Evolutionary conservation across 2,888 invertebrate species (phyloP).

Genomic region (Slavum lentiscoides): DNA sequence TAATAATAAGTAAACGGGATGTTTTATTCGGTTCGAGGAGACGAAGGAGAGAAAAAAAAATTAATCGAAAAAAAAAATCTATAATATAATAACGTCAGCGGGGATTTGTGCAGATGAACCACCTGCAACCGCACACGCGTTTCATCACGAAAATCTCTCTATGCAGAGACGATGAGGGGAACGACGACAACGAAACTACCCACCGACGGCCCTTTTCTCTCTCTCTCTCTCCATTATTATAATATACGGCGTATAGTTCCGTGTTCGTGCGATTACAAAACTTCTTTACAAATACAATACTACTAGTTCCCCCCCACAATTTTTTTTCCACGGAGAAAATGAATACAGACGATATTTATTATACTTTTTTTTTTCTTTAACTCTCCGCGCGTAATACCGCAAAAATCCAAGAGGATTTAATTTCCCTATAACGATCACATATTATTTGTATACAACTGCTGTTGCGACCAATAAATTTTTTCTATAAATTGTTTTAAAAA

Average conservation of each 20-base stretch:
- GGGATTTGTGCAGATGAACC: neutral
- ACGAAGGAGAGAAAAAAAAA: too few relatives aligned
- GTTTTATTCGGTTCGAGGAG: neutral
- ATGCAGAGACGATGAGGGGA: too few relatives aligned
- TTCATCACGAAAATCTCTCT: too few relatives aligned
- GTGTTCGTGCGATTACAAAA: constrained; percentile 35
- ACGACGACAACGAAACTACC: constrained; percentile 14
- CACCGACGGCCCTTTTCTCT: neutral
- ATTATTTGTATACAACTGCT: too few relatives aligned
- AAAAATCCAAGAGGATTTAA: too few relatives aligned
- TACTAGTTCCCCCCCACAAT: neutral
- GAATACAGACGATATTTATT: too few relatives aligned
- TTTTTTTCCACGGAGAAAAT: neutral
- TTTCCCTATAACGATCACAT: too few relatives aligned
- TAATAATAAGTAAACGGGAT: constrained; percentile 7
- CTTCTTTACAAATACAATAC: constrained; percentile 31
- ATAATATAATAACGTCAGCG: neutral
- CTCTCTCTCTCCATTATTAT: constrained; percentile 3
- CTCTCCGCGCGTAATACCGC: too few relatives aligned
- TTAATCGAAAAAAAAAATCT: too few relatives aligned
- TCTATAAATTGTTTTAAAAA: too few relatives aligned
- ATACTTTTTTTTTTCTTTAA: too few relatives aligned
- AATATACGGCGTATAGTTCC: neutral
- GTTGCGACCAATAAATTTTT: too few relatives aligned
- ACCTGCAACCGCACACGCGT: constrained; percentile 7